A percentile compares a stretch with the other conserved stretches of the same genome.
phyloP scores from a whole-genome alignment of 2,888 invertebrate species.

The Drosophila kanekoi region DNA sequence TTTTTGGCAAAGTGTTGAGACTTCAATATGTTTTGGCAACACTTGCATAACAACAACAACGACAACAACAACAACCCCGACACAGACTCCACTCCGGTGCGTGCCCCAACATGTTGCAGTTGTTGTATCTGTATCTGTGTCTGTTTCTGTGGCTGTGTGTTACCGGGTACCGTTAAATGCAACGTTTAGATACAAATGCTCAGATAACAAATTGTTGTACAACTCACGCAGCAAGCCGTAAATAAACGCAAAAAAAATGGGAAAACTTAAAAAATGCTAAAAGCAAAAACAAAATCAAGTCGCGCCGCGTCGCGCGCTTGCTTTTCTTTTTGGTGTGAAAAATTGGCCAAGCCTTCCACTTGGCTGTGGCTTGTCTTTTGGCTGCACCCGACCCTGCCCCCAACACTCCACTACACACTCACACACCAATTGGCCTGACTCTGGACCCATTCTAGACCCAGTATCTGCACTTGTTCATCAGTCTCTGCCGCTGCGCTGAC shows the following conservation, averaged over 20 bases:
- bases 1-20: conserved; percentile 69
- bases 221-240: conserved; percentile 50
- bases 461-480: conserved; percentile 71
- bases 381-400: neutral
- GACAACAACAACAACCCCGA: conserved; percentile 17
- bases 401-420: neutral
- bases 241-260: neutral
- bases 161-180: conserved; percentile 74
- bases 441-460: conserved; percentile 31
- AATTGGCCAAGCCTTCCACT: conserved; percentile 63
- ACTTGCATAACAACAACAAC: conserved; percentile 61
- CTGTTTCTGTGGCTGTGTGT: neutral
- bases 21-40: conserved; percentile 73
- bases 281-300: conserved; percentile 30
- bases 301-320: conserved; percentile 23
- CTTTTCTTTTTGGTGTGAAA: conserved; percentile 59
- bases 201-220: conserved; percentile 77
- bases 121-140: conserved; percentile 20
- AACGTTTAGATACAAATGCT: conserved; percentile 77
- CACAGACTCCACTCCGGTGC: conserved; percentile 48
- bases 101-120: conserved; percentile 51
- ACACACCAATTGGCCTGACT: conserved; percentile 7
- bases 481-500: conserved; percentile 29
- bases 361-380: conserved; percentile 36
- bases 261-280: conserved; percentile 23